Conservation (phyloP, 2,888 invertebrate species). For the Rhamphomyia laevipes region DNA sequence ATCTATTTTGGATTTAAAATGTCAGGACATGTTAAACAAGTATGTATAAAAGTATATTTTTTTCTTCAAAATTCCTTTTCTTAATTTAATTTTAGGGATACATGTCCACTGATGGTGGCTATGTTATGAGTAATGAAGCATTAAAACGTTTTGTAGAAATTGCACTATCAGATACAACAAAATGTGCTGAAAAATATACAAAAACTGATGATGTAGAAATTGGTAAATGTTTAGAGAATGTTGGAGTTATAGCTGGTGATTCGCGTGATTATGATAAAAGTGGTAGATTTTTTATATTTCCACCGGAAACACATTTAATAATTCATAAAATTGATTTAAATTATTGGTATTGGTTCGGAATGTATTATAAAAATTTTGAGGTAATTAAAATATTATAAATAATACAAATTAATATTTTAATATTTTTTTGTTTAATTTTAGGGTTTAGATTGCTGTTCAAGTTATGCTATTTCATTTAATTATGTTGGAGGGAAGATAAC, state of each 20-base stretch:
- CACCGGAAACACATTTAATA: constrained; percentile 87
- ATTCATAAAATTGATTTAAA: constrained; percentile 69
- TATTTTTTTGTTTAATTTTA: not conserved
- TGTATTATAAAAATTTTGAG: constrained; percentile 82
- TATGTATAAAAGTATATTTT: not conserved
- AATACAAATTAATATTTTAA: not conserved
- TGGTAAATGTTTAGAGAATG: constrained; percentile 67
- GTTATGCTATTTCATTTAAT: constrained; percentile 86
- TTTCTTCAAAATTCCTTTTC: not conserved
- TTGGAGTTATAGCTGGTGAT: constrained; percentile 83
- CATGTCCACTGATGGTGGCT: constrained; percentile 90
- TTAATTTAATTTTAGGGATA: constrained; percentile 48
- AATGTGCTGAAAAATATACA: constrained; percentile 39
- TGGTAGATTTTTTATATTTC: constrained; percentile 95
- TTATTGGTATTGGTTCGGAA: constrained; percentile 96
- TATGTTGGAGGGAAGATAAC: constrained; percentile 80
- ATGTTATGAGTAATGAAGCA: constrained; percentile 80
- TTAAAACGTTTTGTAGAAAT: constrained; percentile 66
- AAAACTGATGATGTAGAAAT: constrained; percentile 37
- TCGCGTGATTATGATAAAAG: constrained; percentile 74
- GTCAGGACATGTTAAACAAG: not conserved
- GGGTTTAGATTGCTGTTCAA: constrained; percentile 57
- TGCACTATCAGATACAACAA: constrained; percentile 44
- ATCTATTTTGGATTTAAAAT: constrained; percentile 78
- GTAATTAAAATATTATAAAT: constrained; percentile 15